A percentile compares a stretch with the other conserved stretches of the same genome.
Evolutionary conservation across 1,140 invertebrate genomes (phyloP).

Genomic region (Penaeus indicus): DNA sequence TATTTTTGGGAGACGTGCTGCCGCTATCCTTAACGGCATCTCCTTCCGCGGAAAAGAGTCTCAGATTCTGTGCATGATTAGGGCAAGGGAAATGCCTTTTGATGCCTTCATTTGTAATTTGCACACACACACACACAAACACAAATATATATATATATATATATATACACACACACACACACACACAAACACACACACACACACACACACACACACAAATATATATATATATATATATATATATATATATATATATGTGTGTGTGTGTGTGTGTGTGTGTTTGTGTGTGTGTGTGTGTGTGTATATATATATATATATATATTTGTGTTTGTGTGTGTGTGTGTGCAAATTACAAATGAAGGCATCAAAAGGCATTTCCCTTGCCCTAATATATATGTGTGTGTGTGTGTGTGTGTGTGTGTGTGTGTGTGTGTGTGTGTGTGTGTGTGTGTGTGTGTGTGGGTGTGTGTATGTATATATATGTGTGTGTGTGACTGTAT

Average conservation of each 20-base stretch:
- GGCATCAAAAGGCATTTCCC: background rate
- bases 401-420: background rate
- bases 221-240: conserved; percentile 23
- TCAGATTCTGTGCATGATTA: too few relatives aligned
- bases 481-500: background rate
- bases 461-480: conserved; percentile 5
- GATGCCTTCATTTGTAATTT: background rate
- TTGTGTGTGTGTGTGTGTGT: background rate
- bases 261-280: background rate
- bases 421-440: background rate
- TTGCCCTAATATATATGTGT: background rate
- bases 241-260: conserved; percentile 10
- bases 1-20: too few relatives aligned
- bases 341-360: background rate
- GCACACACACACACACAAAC: conserved; percentile 15
- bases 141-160: background rate
- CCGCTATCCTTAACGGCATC: too few relatives aligned
- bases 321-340: conserved; percentile 6
- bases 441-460: background rate
- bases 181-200: background rate
- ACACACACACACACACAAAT: background rate
- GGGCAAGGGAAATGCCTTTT: too few relatives aligned
- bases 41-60: too few relatives aligned
- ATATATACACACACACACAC: background rate
- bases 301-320: too few relatives aligned